Conservation (phyloP, 2,113 vertebrate species). For the Ia io region DNA sequence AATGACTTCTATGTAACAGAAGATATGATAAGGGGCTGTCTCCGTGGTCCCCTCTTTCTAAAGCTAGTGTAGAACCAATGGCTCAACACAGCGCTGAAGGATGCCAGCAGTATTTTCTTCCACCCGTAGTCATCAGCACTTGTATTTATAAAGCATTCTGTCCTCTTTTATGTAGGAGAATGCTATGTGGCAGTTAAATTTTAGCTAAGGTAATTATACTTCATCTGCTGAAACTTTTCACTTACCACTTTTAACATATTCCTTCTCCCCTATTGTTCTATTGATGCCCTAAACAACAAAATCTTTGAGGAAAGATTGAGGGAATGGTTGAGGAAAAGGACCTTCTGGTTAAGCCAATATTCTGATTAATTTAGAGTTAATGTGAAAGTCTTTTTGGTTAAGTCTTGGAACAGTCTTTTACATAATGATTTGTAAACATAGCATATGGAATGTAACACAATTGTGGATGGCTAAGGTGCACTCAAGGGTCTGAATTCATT, state of each 20-base stretch:
- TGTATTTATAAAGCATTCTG: conserved; percentile 3
- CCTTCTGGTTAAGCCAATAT: not conserved
- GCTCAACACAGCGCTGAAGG: not conserved
- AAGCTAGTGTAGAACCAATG: not conserved
- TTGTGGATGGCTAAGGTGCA: not conserved
- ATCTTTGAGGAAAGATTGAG: not conserved
- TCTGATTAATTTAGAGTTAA: not conserved
- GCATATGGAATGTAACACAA: not conserved
- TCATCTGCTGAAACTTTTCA: not conserved
- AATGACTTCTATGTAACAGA: not conserved
- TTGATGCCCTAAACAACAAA: not conserved
- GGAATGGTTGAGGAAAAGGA: not conserved
- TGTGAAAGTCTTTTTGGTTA: not conserved
- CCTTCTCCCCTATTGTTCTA: not conserved
- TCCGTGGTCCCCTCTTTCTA: not conserved
- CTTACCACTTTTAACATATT: not conserved
- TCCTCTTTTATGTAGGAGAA: not conserved
- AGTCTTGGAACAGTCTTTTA: not conserved
- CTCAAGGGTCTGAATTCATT: not conserved
- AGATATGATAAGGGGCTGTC: not conserved
- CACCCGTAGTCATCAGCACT: not conserved
- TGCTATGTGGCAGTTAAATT: not conserved
- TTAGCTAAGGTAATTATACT: conserved; percentile 9
- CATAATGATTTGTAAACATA: not conserved
- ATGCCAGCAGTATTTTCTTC: not conserved